Base-by-base conservation (phyloP, 1,140 invertebrate species). In the Drosophila persimilis region DNA sequence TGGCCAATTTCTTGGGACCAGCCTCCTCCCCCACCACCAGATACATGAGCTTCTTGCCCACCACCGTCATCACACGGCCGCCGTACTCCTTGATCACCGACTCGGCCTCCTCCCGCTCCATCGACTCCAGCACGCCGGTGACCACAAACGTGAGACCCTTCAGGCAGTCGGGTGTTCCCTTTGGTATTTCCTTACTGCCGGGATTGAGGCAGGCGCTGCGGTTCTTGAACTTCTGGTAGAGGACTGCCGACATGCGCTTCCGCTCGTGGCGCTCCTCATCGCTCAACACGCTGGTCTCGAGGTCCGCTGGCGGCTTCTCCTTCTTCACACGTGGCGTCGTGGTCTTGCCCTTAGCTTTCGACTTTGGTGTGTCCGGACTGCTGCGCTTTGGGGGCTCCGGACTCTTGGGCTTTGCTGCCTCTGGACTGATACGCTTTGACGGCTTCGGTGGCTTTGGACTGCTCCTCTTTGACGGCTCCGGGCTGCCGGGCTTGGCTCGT, bases 91-190 rank as follows among this genome's bases (percentile, higher is more conserved):
- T 94, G 26, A 98, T 95, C 9, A 97, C 91, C 20, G 93, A 93
- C 45, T 94, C 93, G 20, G 95, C 94, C 80, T 98, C 97, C 35
- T 97, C 95, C 31, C 95, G 93, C 86, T 98, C 97, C 73, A 99
- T 93, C 0, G 96, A 97, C 88, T 98, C 97, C 9, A 98, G 92
- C 5, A 98, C 95, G 20, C 98, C 98, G 63, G 97, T 98, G 46
- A 97, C 92, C 7, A 98, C 91, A 91, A 99, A 98, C 26, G 94
- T 95, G 67, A 96, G 91, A 55, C 95, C 95, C 54, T 94, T 93
- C 3, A 98, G 91, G 88, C 97, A 97, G 86, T 94, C 93, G 20
- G 95, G 93, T 60, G 93, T 93, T 35, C 97, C 97, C 94, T 95
- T 93, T 1, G 97, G 97, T 50, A 97, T 94, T 91, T 95, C 94